These are phyloP conservation scores for Hypsopygia costalis DNA, from an alignment of 2,888 invertebrate species.

Conservation along the genomic window DNA sequence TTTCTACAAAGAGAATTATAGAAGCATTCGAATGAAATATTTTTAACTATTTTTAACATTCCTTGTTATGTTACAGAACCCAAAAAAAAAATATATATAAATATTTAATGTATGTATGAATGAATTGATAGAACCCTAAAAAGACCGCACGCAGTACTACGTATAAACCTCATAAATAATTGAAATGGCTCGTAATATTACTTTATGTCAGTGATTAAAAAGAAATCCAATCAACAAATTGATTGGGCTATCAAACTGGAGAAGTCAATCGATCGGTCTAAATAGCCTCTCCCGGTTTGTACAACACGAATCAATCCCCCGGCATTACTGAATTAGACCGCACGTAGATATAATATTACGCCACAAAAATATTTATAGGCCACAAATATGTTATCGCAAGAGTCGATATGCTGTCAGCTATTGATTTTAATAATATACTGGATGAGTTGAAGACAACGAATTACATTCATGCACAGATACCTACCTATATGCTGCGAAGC, in stretches of 20 bases:
- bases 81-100: too few species aligned
- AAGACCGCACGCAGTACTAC: too few species aligned
- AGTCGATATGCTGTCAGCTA: not conserved
- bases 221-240: conserved; percentile 7
- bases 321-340: conserved; percentile 15
- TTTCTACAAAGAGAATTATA: too few species aligned
- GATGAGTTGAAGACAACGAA: conserved; percentile 1
- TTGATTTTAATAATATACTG: not conserved
- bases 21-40: too few species aligned
- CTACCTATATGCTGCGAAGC: too few species aligned
- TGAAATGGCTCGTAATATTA: not conserved
- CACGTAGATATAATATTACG: conserved; percentile 8
- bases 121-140: too few species aligned
- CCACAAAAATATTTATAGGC: conserved; percentile 11
- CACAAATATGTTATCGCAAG: not conserved
- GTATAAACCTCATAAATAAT: not conserved
- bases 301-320: conserved; percentile 7
- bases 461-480: too few species aligned
- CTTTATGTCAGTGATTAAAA: conserved; percentile 3
- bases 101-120: too few species aligned
- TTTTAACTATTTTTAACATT: too few species aligned
- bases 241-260: conserved; percentile 11
- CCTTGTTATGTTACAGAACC: too few species aligned
- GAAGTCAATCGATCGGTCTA: conserved; percentile 5
- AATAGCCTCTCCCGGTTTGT: conserved; percentile 3